Conservation (phyloP, 2,797 vertebrate species). For the Loriculus beryllinus region DNA sequence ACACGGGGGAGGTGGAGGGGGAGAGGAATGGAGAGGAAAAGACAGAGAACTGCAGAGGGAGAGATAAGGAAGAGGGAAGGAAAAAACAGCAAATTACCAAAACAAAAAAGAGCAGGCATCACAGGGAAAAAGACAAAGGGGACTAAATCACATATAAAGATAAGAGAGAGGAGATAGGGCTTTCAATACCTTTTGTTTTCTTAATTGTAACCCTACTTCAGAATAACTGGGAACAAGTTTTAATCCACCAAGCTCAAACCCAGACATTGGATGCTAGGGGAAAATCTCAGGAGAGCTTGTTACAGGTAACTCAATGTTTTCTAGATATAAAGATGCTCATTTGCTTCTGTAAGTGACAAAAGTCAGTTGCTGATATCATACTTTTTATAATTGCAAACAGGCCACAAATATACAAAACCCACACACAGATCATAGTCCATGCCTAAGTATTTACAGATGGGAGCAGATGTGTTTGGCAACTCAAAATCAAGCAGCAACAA, state of each 20-base stretch:
- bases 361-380: not conserved
- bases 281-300: not conserved
- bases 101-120: constrained; percentile 27
- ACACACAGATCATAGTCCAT: not conserved
- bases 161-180: not conserved
- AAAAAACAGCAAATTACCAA: constrained; percentile 38
- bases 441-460: not conserved
- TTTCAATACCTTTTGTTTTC: constrained; percentile 35
- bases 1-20: constrained; percentile 32
- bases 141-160: constrained; percentile 27
- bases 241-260: not conserved
- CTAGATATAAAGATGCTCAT: not conserved
- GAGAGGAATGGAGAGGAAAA: not conserved
- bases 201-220: not conserved
- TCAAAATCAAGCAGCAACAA: not conserved
- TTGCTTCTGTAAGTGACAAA: not conserved
- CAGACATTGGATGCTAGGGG: not conserved
- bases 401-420: not conserved
- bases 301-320: not conserved
- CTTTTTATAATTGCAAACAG: not conserved
- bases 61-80: constrained; percentile 54
- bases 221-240: not conserved
- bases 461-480: not conserved
- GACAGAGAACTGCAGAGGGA: constrained; percentile 23
- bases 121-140: constrained; percentile 25